Conservation (phyloP, 2,888 invertebrate species). For the Drepana falcataria region DNA sequence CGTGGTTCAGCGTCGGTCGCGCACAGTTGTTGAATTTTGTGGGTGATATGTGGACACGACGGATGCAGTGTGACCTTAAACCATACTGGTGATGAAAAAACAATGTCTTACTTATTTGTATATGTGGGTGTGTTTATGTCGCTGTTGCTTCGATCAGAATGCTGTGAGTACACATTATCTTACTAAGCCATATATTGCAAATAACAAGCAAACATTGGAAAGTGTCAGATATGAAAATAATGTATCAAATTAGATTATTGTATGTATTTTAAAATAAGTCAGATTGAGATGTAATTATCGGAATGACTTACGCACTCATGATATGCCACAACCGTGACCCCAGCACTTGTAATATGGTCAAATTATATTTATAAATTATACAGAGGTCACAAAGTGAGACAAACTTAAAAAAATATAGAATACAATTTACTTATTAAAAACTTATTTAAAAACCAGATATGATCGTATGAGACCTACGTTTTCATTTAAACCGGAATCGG, state of each 20-base stretch:
- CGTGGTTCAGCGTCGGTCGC: not conserved
- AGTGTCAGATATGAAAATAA: too few relatives aligned
- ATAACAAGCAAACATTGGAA: not conserved
- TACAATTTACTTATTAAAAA: constrained; percentile 3
- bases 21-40: constrained; percentile 2
- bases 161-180: constrained; percentile 33
- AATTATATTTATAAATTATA: too few relatives aligned
- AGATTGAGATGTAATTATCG: not conserved
- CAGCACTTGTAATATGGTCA: not conserved
- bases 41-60: constrained; percentile 23
- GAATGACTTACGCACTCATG: not conserved
- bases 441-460: constrained; percentile 5
- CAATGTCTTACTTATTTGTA: constrained; percentile 25
- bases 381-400: too few relatives aligned
- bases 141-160: constrained; percentile 24
- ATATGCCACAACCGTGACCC: constrained; percentile 1
- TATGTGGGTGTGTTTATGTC: constrained; percentile 14
- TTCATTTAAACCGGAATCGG: too few relatives aligned
- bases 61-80: constrained; percentile 13
- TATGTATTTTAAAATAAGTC: constrained; percentile 1
- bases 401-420: too few relatives aligned
- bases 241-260: constrained; percentile 1
- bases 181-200: constrained; percentile 9
- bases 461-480: too few relatives aligned
- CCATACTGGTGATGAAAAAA: constrained; percentile 18